Conservation (phyloP, 37 sponge, comb jelly and placozoan genomes). For the Hexactinellida sp. region DNA sequence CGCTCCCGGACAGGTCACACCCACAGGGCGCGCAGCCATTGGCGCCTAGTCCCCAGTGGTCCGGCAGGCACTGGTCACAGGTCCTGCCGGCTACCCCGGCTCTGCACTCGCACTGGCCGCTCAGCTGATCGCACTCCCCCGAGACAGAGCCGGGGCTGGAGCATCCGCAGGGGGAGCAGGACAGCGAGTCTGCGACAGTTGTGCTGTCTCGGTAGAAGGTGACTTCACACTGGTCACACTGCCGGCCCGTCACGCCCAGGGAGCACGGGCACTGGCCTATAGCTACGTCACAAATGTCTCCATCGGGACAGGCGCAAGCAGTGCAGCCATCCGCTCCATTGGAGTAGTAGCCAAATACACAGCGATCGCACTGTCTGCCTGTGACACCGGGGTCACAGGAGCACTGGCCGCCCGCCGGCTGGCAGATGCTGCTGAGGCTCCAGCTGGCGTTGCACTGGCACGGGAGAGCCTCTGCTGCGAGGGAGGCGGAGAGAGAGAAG, state of each 20-base stretch:
- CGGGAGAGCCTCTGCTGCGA: neutral
- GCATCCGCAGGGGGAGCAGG: constrained; percentile 37
- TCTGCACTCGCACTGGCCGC: constrained; percentile 51
- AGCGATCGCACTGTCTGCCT: constrained; percentile 29
- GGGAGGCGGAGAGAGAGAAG: neutral
- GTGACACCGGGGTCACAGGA: constrained; percentile 41
- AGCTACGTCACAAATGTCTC: constrained; percentile 20
- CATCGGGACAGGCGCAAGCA: constrained; percentile 38
- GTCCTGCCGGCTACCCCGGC: constrained; percentile 33
- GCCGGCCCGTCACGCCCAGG: neutral
- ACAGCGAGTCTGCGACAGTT: neutral
- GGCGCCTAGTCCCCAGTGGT: constrained; percentile 14
- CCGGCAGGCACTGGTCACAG: constrained; percentile 44
- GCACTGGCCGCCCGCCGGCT: constrained; percentile 35
- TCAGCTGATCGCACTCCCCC: constrained; percentile 23
- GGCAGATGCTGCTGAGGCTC: constrained; percentile 4
- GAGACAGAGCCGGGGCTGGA: constrained; percentile 20
- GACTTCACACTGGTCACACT: constrained; percentile 29
- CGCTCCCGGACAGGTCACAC: neutral
- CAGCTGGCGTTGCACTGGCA: constrained; percentile 21
- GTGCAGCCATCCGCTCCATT: constrained; percentile 36
- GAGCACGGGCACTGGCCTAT: constrained; percentile 29
- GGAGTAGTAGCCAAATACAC: constrained; percentile 33
- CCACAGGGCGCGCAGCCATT: neutral
- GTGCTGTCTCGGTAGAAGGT: neutral